These are phyloP conservation scores for Percopsis transmontana DNA, from an alignment of 2,113 vertebrate species.

Conservation along the genomic window DNA sequence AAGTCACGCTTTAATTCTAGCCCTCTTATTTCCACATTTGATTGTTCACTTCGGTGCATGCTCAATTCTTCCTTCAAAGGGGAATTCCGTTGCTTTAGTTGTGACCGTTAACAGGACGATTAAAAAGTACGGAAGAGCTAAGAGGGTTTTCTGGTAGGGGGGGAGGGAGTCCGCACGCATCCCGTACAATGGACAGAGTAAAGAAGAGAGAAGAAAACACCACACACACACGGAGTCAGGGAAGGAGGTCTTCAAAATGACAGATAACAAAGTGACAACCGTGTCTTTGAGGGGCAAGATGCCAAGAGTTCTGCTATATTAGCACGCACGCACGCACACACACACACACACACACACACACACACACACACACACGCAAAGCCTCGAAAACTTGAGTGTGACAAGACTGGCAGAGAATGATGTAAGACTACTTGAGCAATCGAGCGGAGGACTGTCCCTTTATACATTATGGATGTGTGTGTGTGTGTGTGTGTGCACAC, in stretches of 20 bases:
- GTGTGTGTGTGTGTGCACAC: constrained; percentile 3
- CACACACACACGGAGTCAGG: constrained; percentile 30
- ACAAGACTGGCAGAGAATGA: constrained; percentile 13
- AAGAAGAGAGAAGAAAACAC: no score
- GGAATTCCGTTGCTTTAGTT: no score
- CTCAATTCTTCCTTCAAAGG: no score
- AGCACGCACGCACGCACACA: constrained; percentile 11
- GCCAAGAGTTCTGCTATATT: constrained; percentile 47
- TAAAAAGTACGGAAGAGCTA: no score
- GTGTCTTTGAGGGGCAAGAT: constrained; percentile 55
- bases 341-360: constrained; percentile 15
- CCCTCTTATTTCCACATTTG: no score
- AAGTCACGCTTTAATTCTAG: no score
- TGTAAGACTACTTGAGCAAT: constrained; percentile 3
- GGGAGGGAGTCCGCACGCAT: no score
- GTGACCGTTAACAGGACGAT: no score
- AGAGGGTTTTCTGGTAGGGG: no score
- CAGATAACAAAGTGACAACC: constrained; percentile 69
- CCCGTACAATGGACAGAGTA: no score
- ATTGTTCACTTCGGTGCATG: no score
- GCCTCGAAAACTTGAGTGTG: constrained; percentile 13
- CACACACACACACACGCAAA: constrained; percentile 5
- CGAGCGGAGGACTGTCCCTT: background rate
- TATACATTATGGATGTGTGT: background rate
- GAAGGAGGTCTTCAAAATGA: constrained; percentile 58